These are phyloP conservation scores for Amazona vittata DNA, from an alignment of 2,113 vertebrate genomes.

Conservation along the genomic window DNA sequence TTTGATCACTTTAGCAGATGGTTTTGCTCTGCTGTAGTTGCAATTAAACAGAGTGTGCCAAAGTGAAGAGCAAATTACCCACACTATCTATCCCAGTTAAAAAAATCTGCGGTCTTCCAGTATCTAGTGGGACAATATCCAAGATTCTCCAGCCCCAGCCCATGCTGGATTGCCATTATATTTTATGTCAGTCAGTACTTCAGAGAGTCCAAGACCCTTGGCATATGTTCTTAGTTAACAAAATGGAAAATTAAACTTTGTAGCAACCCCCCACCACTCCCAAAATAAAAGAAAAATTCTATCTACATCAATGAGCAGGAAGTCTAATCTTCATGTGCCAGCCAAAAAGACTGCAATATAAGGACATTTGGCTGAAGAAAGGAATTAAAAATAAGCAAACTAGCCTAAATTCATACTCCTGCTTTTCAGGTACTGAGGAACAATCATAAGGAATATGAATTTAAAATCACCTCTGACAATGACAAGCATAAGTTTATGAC, in stretches of 20 bases:
- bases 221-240: slow-evolving; percentile 73
- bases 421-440: background rate
- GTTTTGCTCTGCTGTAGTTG: slow-evolving; percentile 60
- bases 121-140: slow-evolving; percentile 61
- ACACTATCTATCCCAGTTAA: slow-evolving; percentile 52
- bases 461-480: background rate
- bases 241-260: slow-evolving; percentile 72
- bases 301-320: slow-evolving; percentile 56
- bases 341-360: slow-evolving; percentile 32
- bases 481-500: background rate
- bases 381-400: slow-evolving; percentile 28
- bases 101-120: slow-evolving; percentile 47
- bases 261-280: slow-evolving; percentile 65
- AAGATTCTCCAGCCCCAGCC: slow-evolving; percentile 40
- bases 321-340: slow-evolving; percentile 53
- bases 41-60: slow-evolving; percentile 67
- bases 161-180: slow-evolving; percentile 57
- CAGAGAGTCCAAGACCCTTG: slow-evolving; percentile 63
- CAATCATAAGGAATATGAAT: background rate
- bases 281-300: slow-evolving; percentile 69
- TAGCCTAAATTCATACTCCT: background rate
- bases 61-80: slow-evolving; percentile 67
- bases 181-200: slow-evolving; percentile 67
- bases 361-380: slow-evolving; percentile 29
- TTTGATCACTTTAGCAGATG: slow-evolving; percentile 68